A percentile compares a stretch with the other conserved stretches of the same genome.
Conservation (phyloP, 92 coral and sea anemone species). For the Phenganax marumi region DNA sequence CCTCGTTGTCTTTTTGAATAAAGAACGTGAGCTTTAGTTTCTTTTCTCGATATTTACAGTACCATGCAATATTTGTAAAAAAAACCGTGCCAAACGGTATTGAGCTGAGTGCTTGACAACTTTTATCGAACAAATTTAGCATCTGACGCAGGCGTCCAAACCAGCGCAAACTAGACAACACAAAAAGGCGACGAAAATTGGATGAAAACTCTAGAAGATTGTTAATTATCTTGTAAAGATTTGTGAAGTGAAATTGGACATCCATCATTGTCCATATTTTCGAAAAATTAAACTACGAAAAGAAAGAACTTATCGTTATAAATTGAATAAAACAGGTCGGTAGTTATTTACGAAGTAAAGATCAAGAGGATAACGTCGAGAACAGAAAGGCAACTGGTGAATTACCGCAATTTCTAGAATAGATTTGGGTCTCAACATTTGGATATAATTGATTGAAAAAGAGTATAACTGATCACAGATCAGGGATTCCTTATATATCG, state of each 20-base stretch:
- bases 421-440: too few relatives aligned
- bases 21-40: neutral
- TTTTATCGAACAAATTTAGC: neutral
- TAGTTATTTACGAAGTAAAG: neutral
- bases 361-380: neutral
- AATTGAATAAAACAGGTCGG: neutral
- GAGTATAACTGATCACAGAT: too few relatives aligned
- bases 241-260: neutral
- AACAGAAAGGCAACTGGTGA: too few relatives aligned
- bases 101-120: neutral
- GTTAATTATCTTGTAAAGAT: conserved; percentile 4
- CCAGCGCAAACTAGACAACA: neutral
- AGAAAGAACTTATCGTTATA: neutral
- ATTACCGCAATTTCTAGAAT: too few relatives aligned
- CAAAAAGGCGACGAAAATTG: neutral
- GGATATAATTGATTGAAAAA: too few relatives aligned
- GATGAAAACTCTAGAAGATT: neutral
- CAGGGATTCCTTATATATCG: too few relatives aligned
- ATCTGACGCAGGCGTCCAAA: conserved; percentile 25
- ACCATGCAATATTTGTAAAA: neutral
- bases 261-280: conserved; percentile 1
- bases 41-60: neutral
- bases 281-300: neutral
- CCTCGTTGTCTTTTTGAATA: neutral
- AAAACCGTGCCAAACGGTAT: neutral